Base-by-base conservation (phyloP, 2,797 vertebrate genomes). In the Miichthys miiuy region DNA sequence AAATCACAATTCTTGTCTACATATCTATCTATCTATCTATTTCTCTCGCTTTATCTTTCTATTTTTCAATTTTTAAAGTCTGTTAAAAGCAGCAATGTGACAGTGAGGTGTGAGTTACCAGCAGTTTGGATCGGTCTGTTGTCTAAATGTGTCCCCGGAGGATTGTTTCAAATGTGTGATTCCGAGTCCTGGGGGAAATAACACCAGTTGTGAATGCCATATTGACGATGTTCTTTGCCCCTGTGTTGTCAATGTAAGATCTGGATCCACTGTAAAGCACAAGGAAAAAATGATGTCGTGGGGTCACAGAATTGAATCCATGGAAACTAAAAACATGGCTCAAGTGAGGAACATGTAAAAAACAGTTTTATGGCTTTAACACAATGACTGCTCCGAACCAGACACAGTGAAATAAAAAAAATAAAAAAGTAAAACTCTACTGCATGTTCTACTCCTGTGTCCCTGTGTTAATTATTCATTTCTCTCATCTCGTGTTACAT, bases 161-260 rank as follows among this genome's bases (percentile, higher is more conserved):
- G 72, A 84, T 72, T 57, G 65, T 88, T 90, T 91, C 66, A 72
- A 90, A 91, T 82, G 82, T 86, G 80, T 80, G 88, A 84, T 85
- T 84, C 61, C 42, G n/a, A 20, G 70, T 85, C 90, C 85, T 68
- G 50, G 23, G 90, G 89, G 90, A 94, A 93, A 94, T 92, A 93
- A 93, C 82, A 88, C 85, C 80, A 70, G 81, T 80, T 83, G 85
- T 72, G 74, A 90, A 89, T 79, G 83, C 58, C 77, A 82, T 84
- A 89, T 91, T 87, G 90, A 90, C 77, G n/a, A 46, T 61, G 62
- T 85, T 84, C 68, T 70, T 71, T 74, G 55, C 80, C 51, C 64
- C 17, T 2, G 67, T 75, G 75, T 85, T 90, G 88, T 83, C 66
- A 78, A 81, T 75, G 81, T 88, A 61, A 80, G 79, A 84, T 78